phyloP scores from a whole-genome alignment of 92 coral and sea anemone genomes.

The Heliopora coerulea region DNA sequence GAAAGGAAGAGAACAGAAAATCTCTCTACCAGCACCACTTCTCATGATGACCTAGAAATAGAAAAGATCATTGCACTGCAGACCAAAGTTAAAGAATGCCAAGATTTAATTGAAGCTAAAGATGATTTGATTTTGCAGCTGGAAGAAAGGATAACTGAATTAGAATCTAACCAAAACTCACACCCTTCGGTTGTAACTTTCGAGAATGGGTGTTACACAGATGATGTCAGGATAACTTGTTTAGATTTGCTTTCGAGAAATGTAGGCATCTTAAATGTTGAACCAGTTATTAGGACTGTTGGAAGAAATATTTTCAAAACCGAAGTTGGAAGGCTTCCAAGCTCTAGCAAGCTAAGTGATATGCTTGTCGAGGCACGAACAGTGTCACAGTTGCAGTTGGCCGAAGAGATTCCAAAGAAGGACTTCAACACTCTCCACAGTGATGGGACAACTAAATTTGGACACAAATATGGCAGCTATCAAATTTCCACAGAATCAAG shows the following conservation, averaged over 20 bases:
- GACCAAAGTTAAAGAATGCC: no score
- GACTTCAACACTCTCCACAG: conserved; percentile 43
- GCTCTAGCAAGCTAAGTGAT: conserved; percentile 29
- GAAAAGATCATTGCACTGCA: no score
- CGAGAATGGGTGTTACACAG: conserved; percentile 50
- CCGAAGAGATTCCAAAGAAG: conserved; percentile 39
- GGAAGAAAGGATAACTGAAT: no score
- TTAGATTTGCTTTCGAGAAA: conserved; percentile 38
- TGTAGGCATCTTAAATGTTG: conserved; percentile 54
- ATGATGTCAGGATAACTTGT: conserved; percentile 49
- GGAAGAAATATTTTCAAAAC: conserved; percentile 29
- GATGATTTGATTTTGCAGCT: no score
- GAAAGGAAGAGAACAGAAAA: no score
- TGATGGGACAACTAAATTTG: conserved; percentile 57
- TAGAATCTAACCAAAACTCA: no score
- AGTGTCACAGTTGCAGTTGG: conserved; percentile 49
- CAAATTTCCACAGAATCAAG: conserved; percentile 48
- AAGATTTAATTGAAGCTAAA: no score
- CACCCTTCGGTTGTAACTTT: conserved; percentile 44
- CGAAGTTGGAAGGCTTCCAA: conserved; percentile 55
- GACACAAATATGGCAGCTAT: conserved; percentile 52
- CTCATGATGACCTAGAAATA: no score
- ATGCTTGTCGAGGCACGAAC: conserved; percentile 54
- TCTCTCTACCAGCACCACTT: no score
- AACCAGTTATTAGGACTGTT: conserved; percentile 47